Conservation (phyloP, 2,797 vertebrate genomes). For the Dendrocincla fuliginosa region DNA sequence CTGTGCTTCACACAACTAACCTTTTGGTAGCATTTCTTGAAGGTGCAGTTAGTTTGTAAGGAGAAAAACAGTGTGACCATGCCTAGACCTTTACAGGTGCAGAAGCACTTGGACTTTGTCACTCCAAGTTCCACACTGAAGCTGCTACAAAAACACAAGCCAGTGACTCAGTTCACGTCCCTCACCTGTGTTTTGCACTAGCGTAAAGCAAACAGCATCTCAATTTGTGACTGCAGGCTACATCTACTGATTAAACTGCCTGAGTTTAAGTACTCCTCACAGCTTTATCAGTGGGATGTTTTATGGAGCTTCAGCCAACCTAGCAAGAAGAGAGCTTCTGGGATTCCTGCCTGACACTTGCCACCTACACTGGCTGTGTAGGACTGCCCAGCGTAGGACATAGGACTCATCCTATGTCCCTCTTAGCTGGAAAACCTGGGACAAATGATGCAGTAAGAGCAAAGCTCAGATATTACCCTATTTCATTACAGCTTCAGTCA, state of each 20-base stretch:
- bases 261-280: background rate
- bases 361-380: background rate
- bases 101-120: background rate
- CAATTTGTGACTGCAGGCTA: background rate
- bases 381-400: background rate
- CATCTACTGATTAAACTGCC: background rate
- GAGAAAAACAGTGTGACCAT: background rate
- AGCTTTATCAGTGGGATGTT: background rate
- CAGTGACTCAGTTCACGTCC: background rate
- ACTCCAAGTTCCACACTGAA: accelerated
- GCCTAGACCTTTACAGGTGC: background rate
- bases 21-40: background rate
- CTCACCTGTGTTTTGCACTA: background rate
- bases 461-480: background rate
- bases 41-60: background rate
- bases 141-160: background rate
- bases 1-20: background rate
- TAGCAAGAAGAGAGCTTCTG: background rate
- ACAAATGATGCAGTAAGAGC: background rate
- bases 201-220: background rate
- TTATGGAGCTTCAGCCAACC: background rate
- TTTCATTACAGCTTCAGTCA: background rate
- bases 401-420: accelerated
- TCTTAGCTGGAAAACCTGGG: background rate
- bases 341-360: background rate